phyloP scores from a whole-genome alignment of 2,888 invertebrate species.

The Acleris holmiana region DNA sequence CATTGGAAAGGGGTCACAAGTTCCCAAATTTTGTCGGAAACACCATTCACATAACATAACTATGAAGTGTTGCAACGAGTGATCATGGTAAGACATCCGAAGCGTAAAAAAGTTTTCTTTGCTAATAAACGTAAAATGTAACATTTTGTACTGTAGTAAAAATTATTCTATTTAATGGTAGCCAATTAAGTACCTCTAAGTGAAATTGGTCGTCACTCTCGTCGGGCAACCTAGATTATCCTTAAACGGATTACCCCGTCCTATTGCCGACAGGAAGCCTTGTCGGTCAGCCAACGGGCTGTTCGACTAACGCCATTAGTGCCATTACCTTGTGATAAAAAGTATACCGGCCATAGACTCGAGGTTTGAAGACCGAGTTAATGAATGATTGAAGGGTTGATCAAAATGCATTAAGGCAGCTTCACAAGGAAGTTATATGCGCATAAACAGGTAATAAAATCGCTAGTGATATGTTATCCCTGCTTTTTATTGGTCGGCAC shows the following conservation, averaged over 20 bases:
- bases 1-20: too few species aligned
- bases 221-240: slow-evolving; percentile 26
- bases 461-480: too few species aligned
- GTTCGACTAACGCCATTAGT: slow-evolving; percentile 37
- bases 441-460: too few species aligned
- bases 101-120: too few species aligned
- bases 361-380: neutral
- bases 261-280: slow-evolving; percentile 41
- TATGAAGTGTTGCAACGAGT: too few species aligned
- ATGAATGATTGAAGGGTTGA: neutral
- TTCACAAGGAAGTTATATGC: too few species aligned
- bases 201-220: slow-evolving; percentile 26
- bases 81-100: too few species aligned
- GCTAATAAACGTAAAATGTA: too few species aligned
- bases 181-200: slow-evolving; percentile 33
- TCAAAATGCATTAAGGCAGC: neutral
- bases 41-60: too few species aligned
- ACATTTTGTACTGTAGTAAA: too few species aligned
- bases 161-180: neutral
- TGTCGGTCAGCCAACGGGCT: slow-evolving; percentile 47
- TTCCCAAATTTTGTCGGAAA: too few species aligned
- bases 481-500: too few species aligned
- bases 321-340: slow-evolving; percentile 13
- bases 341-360: slow-evolving; percentile 10
- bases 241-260: slow-evolving; percentile 43